Conservation (phyloP, 2,888 invertebrate species). For the Horisme vitalbata region DNA sequence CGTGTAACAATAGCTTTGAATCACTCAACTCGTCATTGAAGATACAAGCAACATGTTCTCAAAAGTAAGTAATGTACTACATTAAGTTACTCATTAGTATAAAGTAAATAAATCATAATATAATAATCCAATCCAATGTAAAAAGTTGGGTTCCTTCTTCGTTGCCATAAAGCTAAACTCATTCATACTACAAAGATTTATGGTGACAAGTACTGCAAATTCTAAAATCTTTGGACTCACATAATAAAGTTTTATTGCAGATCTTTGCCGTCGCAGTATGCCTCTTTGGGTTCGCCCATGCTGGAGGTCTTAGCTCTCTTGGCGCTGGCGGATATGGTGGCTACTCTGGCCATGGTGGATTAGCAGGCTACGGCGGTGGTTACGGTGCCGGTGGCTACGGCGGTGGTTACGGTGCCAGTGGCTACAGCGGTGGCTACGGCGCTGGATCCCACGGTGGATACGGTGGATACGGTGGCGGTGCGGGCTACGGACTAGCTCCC, state of each 20-base stretch:
- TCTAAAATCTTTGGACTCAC: too few species aligned
- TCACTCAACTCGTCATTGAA: conserved; percentile 59
- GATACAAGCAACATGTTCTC: conserved; percentile 57
- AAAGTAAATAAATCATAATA: neutral
- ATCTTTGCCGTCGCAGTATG: conserved; percentile 47
- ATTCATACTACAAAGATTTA: too few species aligned
- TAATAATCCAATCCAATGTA: too few species aligned
- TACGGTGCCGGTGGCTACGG: neutral
- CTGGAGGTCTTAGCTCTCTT: conserved; percentile 42
- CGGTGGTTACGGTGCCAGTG: conserved; percentile 7
- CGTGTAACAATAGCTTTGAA: conserved; percentile 50
- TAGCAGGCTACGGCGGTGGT: conserved; percentile 9
- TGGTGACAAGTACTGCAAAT: too few species aligned
- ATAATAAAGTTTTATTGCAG: conserved; percentile 32
- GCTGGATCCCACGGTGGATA: conserved; percentile 20
- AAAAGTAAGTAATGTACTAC: conserved; percentile 48
- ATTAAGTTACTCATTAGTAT: neutral
- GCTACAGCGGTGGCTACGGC: conserved; percentile 22
- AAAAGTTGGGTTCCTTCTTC: too few species aligned
- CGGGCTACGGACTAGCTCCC: conserved; percentile 29
- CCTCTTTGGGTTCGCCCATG: conserved; percentile 51
- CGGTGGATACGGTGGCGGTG: conserved; percentile 13
- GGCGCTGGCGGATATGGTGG: conserved; percentile 22
- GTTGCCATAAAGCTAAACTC: too few species aligned
- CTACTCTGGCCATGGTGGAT: conserved; percentile 20